These are phyloP conservation scores for Caenorhabditis briggsae DNA, from an alignment of 1,140 invertebrate species.

Conservation along the genomic window DNA sequence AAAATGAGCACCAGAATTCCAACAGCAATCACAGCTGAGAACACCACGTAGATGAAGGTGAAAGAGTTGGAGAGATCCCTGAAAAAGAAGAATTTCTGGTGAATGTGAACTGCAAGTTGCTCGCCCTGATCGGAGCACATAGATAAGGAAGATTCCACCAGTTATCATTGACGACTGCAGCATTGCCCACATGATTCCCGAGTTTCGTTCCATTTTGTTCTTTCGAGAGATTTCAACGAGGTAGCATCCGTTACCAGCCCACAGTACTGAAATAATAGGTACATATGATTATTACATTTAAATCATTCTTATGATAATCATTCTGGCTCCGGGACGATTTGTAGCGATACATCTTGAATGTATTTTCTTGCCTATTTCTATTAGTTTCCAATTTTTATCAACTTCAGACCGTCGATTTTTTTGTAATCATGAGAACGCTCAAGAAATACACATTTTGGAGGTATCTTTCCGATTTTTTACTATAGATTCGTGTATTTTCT, in stretches of 20 bases:
- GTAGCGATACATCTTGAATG: no score
- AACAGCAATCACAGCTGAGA: conserved; percentile 12
- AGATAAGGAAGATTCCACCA: conserved; percentile 59
- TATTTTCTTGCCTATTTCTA: no score
- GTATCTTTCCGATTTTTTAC: no score
- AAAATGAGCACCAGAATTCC: neutral
- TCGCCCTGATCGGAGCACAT: conserved; percentile 63
- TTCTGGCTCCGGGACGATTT: no score
- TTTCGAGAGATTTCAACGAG: conserved; percentile 56
- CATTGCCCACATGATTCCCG: conserved; percentile 68
- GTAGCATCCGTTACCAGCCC: conserved; percentile 67
- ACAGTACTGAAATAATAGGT: conserved; percentile 57
- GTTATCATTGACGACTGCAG: conserved; percentile 60
- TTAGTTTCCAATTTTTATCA: no score
- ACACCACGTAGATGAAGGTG: conserved; percentile 25
- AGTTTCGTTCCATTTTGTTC: conserved; percentile 63
- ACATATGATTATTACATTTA: no score
- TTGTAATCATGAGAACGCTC: no score
- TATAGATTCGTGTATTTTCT: no score
- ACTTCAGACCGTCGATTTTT: no score
- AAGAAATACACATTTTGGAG: no score
- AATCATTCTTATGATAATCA: no score
- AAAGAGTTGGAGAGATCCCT: conserved; percentile 27
- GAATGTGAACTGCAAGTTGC: neutral
- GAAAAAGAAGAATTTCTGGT: neutral